These are phyloP conservation scores for Plagiodera versicolora DNA, from an alignment of 2,888 invertebrate genomes.

Conservation along the genomic window DNA sequence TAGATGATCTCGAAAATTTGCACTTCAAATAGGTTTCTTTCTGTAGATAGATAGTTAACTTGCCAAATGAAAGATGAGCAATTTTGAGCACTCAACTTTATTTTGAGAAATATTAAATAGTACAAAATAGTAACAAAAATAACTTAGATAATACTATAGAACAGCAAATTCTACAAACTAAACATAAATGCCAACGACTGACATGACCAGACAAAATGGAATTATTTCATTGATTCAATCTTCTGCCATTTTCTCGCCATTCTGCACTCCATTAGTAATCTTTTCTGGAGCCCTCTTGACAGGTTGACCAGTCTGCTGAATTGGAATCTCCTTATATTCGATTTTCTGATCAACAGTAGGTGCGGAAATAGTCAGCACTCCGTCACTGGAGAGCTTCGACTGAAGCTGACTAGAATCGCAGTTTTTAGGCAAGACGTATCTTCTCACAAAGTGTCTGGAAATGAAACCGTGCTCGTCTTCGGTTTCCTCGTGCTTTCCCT, in stretches of 20 bases:
- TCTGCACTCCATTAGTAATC: background rate
- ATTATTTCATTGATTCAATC: background rate
- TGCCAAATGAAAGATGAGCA: no score
- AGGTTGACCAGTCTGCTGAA: slow-evolving; percentile 24
- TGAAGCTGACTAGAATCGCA: slow-evolving; percentile 72
- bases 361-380: slow-evolving; percentile 69
- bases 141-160: no score
- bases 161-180: background rate
- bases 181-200: background rate
- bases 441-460: slow-evolving; percentile 75
- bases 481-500: slow-evolving; percentile 78
- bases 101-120: no score
- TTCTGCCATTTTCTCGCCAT: background rate
- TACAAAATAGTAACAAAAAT: no score
- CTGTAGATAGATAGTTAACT: no score
- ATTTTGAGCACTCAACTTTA: no score
- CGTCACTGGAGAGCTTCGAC: slow-evolving; percentile 76
- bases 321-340: slow-evolving; percentile 22
- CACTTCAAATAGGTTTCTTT: no score
- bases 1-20: no score
- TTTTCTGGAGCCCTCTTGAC: slow-evolving; percentile 20
- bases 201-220: background rate
- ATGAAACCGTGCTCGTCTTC: slow-evolving; percentile 74
- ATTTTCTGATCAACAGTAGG: slow-evolving; percentile 51
- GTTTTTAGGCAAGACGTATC: slow-evolving; percentile 73